Evolutionary conservation across 2,113 vertebrate species (phyloP).

Genomic region (Gymnogyps californianus): DNA sequence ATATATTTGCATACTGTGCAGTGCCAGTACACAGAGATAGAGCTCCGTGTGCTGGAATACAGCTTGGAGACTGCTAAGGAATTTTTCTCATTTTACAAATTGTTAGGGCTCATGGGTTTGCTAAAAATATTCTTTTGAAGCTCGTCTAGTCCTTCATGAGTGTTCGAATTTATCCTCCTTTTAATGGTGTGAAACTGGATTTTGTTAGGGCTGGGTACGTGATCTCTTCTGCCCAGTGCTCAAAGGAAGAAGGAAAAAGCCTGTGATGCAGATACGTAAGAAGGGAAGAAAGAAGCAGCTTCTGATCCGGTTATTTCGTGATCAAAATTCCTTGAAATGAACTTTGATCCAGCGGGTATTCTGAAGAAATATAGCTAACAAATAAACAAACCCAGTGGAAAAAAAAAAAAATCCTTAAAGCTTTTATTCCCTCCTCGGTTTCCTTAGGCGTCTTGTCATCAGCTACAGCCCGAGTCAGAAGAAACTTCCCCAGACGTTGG

Average conservation of each 20-base stretch:
- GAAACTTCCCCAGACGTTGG: background rate
- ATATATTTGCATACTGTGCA: background rate
- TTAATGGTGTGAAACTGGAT: background rate
- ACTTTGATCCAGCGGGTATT: background rate
- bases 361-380: background rate
- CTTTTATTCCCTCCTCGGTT: background rate
- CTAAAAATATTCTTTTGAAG: slow-evolving; percentile 36
- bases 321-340: slow-evolving; percentile 1
- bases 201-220: background rate
- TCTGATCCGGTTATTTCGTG: background rate
- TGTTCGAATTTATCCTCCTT: slow-evolving; percentile 4
- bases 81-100: slow-evolving; percentile 21
- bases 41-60: background rate
- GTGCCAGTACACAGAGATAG: background rate
- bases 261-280: background rate
- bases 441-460: background rate
- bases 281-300: slow-evolving; percentile 2
- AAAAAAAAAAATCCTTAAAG: background rate
- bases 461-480: rapidly evolving
- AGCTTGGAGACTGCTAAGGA: background rate
- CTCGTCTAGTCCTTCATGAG: background rate
- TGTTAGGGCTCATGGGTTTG: background rate
- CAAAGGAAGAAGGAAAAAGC: background rate
- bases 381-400: background rate
- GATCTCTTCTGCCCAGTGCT: background rate